Evolutionary conservation across 2,113 vertebrate species (phyloP), one percentile per base, ranked within the genome.

Genomic region (Bombycilla garrulus): DNA sequence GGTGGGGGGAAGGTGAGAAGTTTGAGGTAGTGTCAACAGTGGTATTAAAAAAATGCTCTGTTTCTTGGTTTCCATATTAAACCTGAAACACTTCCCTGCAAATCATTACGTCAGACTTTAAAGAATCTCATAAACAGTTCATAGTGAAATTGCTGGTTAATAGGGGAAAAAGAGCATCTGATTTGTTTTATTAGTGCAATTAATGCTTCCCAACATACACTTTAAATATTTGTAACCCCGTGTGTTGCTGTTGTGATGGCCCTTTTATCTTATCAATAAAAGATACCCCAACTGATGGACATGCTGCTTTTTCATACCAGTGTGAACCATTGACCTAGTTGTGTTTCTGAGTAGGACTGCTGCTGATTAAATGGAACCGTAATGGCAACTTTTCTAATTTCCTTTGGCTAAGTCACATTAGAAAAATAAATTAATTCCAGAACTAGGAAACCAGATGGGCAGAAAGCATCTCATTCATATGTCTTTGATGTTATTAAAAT

Each of bases 361-460:
- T 88, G 45, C 69, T 95, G 70, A 93, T 95, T 93, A 96, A 93
- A 92, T 82, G 57, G 76, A 89, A 93, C 48, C 8, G 0, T 95
- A 78, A 93, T 51, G 79, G 86, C 79, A 76, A 74, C 56, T 86
- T 92, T 85, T 83, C 79, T 94, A 40, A 93, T 97, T 97, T 97
- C 94, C 94, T 95, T 79, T 78, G 83, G 86, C 95, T 96, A 92
- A 94, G 83, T 64, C 93, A 93, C 2, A 12, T 96, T 95, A 90
- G 79, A 81, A 96, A 96, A 93, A 89, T 70, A 89, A 95, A 97
- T 96, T 78, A 79, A 92, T 90, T 97, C 92, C 95, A 97, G 96
- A 91, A 40, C 56, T 73, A 61, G 88, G 81, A 85, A 96, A 76
- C 71, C 91, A 92, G 81, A 92, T 96, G 93, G 89, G 83, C 88